Conservation (phyloP, 2,888 invertebrate species). For the Schizaphis graminum region DNA sequence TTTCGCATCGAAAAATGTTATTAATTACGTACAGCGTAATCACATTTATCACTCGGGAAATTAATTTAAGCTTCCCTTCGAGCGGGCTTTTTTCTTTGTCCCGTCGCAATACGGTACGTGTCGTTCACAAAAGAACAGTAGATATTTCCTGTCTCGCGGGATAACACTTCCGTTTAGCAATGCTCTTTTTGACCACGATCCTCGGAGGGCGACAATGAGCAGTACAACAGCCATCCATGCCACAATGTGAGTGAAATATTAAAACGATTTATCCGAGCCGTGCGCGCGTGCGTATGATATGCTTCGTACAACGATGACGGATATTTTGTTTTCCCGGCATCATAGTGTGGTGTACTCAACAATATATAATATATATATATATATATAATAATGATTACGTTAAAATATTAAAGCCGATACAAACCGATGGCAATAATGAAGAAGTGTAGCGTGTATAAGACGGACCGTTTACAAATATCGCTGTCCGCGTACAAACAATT, state of each 20-base stretch:
- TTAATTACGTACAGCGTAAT: slow-evolving; percentile 38
- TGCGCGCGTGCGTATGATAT: background rate
- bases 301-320: background rate
- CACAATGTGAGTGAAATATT: background rate
- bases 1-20: slow-evolving; percentile 20
- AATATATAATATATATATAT: background rate
- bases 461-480: background rate
- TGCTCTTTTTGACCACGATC: slow-evolving; percentile 4
- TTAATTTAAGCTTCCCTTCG: slow-evolving; percentile 10
- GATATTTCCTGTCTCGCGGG: slow-evolving; percentile 14
- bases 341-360: background rate
- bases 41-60: slow-evolving; percentile 28
- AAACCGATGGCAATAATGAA: background rate
- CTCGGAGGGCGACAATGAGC: background rate
- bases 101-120: slow-evolving; percentile 6
- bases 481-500: background rate
- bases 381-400: background rate
- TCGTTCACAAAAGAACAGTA: slow-evolving; percentile 13
- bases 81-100: slow-evolving; percentile 2
- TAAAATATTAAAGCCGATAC: background rate
- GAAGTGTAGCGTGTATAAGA: background rate
- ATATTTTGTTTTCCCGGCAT: background rate
- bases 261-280: background rate
- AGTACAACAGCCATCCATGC: background rate
- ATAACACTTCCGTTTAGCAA: slow-evolving; percentile 18